Evolutionary conservation across 2,888 invertebrate species (phyloP).

Genomic region (Podotricha telesiphe): DNA sequence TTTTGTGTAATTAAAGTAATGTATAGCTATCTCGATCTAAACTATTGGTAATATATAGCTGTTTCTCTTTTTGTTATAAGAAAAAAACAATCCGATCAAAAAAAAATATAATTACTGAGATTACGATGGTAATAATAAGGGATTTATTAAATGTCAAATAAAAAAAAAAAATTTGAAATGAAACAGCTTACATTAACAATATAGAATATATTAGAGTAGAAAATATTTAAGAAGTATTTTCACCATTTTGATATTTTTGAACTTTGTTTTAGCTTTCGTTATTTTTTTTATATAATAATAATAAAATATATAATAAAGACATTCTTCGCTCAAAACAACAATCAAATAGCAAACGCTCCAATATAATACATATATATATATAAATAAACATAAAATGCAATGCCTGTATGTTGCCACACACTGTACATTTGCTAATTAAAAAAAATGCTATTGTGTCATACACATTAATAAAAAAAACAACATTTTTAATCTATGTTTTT

Average conservation of each 20-base stretch:
- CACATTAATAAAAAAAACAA: not conserved
- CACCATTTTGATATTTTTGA: not conserved
- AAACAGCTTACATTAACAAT: too few relatives aligned
- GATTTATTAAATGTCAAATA: too few relatives aligned
- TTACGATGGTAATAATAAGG: too few relatives aligned
- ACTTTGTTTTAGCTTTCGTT: not conserved
- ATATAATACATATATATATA: constrained; percentile 6
- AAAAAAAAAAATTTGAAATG: too few relatives aligned
- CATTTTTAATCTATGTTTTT: not conserved
- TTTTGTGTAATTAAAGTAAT: not conserved
- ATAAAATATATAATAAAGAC: constrained; percentile 8
- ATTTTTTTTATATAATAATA: constrained; percentile 4
- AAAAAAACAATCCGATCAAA: not conserved
- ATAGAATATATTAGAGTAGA: too few relatives aligned
- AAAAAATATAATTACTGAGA: not conserved
- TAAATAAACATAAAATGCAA: constrained; percentile 6
- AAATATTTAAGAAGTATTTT: not conserved
- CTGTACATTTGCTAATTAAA: constrained; percentile 10
- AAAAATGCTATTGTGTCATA: not conserved
- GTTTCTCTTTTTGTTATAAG: not conserved
- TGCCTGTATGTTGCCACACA: not conserved
- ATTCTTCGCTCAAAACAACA: constrained; percentile 18
- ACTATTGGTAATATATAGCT: not conserved
- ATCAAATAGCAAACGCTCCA: constrained; percentile 13
- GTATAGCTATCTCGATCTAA: not conserved